Base-by-base conservation (phyloP, 2,888 invertebrate species). In the Dorcus parallelipipedus region DNA sequence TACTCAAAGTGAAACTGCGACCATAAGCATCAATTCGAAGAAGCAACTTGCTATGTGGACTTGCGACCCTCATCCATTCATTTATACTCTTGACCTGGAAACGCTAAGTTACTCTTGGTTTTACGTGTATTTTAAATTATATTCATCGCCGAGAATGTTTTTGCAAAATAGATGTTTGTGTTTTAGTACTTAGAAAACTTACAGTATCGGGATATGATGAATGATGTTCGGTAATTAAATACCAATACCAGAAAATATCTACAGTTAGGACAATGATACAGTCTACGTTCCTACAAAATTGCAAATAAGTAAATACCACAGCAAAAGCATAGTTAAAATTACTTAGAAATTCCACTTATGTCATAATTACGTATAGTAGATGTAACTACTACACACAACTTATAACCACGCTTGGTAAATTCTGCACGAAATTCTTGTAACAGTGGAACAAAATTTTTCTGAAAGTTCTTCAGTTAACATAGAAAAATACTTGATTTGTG, bases 21-120 rank as follows among this genome's bases (percentile, higher is more conserved):
- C 90, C 92, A 62, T 90, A 91, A 9, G 86, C 77, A 0, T 87
- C 86, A 17, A 90, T 74, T 0, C 92, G 92, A 0, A 92, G 64
- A 0, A 86, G 76, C 0, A 93, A 66, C 72, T 92, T 91, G 2
- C 83, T 76, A 0, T 82, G 76, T 0, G 81, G 78, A 0, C 83
- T 84, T 7, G 86, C 86, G 59, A 81, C 77, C 2, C 75, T 72
- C 2, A 84, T 65, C 83, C 84, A 86, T 55, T 79, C 80, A 9
- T 75, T 65, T 4, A 84, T 74, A 0, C 75, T 71, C 53, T 64
- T 74, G 51, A 49, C 10, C 38, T 49, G 8, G 1, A 49, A n/a
- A 33, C 9, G 9, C 33, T n/a, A n/a, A n/a, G n/a, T n/a, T n/a
- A n/a, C n/a, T 20, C 14, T 14, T 14, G 14, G 14, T 14, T 1